Percentiles rank a stretch among this genome's conserved stretches.
These are phyloP conservation scores for Tetranychus piercei DNA, from an alignment of 2,888 invertebrate genomes.

Conservation along the genomic window DNA sequence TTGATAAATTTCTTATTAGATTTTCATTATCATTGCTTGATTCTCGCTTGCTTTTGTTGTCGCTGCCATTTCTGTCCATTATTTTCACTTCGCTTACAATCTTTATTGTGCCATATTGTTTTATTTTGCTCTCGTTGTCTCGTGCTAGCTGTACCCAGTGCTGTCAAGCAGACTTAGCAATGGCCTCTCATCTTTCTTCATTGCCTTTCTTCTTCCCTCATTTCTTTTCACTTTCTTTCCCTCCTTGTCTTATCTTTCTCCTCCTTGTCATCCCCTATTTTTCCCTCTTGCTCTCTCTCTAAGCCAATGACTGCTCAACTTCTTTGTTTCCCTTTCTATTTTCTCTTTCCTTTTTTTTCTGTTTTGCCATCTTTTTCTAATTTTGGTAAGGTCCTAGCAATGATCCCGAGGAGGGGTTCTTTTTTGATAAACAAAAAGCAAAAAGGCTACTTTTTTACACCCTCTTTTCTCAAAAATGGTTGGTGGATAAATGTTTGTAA, in stretches of 20 bases:
- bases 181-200: neutral
- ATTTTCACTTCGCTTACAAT: no score
- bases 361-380: neutral
- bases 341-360: constrained; percentile 2
- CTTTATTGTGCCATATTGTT: no score
- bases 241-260: neutral
- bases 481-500: neutral
- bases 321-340: constrained; percentile 8
- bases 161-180: no score
- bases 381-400: neutral
- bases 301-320: constrained; percentile 1
- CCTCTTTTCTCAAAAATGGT: neutral
- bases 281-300: constrained; percentile 13
- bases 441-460: neutral
- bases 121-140: no score
- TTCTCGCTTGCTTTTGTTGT: no score
- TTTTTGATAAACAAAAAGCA: neutral
- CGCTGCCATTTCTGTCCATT: no score
- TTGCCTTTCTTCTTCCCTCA: constrained; percentile 5
- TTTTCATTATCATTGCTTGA: no score
- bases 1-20: no score
- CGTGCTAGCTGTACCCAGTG: no score
- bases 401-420: neutral
- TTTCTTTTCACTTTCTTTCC: constrained; percentile 6
- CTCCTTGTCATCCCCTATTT: neutral